Evolutionary conservation across 2,888 invertebrate species (phyloP).

Genomic region (Cartodere bifasciata): DNA sequence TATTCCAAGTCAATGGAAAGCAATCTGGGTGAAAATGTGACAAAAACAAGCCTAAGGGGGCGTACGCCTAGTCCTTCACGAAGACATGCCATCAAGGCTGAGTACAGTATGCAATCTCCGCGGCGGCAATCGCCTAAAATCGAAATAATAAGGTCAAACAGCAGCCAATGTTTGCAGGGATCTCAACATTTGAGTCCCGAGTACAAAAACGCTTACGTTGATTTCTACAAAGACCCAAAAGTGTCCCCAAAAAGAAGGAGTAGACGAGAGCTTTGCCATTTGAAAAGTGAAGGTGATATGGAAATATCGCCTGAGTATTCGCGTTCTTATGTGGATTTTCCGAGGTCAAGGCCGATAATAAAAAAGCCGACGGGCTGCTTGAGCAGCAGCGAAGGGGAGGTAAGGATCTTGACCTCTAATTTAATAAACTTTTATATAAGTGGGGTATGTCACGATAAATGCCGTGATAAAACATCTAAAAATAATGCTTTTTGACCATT

Average conservation of each 20-base stretch:
- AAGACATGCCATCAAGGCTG: neutral
- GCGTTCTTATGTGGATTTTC: constrained; percentile 35
- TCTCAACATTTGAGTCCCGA: constrained; percentile 33
- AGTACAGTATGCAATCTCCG: neutral
- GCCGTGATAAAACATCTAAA: too few relatives aligned
- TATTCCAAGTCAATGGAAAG: neutral
- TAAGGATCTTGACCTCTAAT: too few relatives aligned
- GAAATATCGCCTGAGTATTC: constrained; percentile 25
- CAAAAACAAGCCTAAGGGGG: too few relatives aligned
- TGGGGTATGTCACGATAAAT: too few relatives aligned
- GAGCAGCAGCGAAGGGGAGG: constrained; percentile 25
- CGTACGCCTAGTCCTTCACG: too few relatives aligned
- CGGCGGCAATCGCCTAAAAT: constrained; percentile 14
- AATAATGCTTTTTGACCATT: too few relatives aligned
- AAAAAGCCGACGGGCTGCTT: constrained; percentile 29
- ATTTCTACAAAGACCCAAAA: constrained; percentile 19
- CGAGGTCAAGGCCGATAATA: constrained; percentile 34
- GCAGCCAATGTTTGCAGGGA: constrained; percentile 32
- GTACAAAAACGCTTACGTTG: constrained; percentile 31
- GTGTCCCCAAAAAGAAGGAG: constrained; percentile 17
- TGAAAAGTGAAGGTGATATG: constrained; percentile 23
- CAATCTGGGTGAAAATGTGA: neutral
- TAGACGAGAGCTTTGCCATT: constrained; percentile 16
- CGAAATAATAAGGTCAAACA: constrained; percentile 26
- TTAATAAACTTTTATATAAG: too few relatives aligned